Base-by-base conservation (phyloP, 2,797 vertebrate species). In the Rhinatrema bivittatum region DNA sequence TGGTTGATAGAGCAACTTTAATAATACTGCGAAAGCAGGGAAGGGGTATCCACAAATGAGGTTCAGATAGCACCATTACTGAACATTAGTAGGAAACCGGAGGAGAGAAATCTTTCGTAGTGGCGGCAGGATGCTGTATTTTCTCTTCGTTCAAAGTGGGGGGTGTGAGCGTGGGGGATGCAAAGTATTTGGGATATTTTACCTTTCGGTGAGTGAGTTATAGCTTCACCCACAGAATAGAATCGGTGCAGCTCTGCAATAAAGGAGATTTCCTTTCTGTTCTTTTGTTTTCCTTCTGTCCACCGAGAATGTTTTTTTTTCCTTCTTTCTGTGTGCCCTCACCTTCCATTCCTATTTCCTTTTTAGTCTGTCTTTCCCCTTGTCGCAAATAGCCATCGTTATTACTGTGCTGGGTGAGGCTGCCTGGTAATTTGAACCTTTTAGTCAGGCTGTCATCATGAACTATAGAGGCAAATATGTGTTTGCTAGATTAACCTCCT, bases 1-100 rank as follows among this genome's bases (percentile, higher is more conserved):
- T 22, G 9, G 67, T n/a, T 79, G 79, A 84, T 82, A 66, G 77
- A 83, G 70, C 72, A 79, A 79, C 78, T 82, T 84, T 82, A 85
- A 81, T 84, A 85, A 81, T 78, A 79, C 59, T 68, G 70, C 62
- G 80, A 71, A 67, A 59, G 60, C 41, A 69, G 74, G 55, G 44
- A 45, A 60, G 36, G 61, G 65, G 67, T n/a, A n/a, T 71, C 64
- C 42, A 25, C 63, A 78, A 82, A 77, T 64, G 72, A 68, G 60
- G 78, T 71, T 76, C 53, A 51, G 71, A 61, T 62, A 39, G 42
- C 45, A 56, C 67, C 68, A 71, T 78, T 79, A 82, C 63, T 42
- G 58, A 69, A 62, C 66, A 81, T 83, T 81, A 79, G 69, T 65
- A 69, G 56, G 29, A 32, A 44, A 41, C 16, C 32, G 20, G 30